A percentile compares a stretch with the other conserved stretches of the same genome.
These are phyloP conservation scores for Hanleya hanleyi DNA, from an alignment of 2,888 invertebrate species.

Conservation along the genomic window DNA sequence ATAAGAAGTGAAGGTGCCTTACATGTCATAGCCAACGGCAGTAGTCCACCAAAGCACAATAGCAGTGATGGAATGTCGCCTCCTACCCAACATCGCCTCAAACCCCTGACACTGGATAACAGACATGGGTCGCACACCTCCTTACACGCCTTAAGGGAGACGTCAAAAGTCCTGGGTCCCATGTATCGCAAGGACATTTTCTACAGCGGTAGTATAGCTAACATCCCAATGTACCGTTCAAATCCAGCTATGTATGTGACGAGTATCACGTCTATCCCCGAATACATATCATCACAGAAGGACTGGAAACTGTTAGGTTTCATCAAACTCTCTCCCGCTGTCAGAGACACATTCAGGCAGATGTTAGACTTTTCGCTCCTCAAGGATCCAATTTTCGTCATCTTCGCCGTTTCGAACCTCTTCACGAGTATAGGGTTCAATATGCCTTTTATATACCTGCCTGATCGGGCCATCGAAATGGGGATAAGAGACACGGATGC, in stretches of 20 bases:
- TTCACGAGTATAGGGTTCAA: constrained; percentile 94
- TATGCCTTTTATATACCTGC: constrained; percentile 93
- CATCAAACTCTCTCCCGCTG: constrained; percentile 43
- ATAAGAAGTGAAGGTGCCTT: constrained; percentile 11
- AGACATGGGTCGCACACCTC: neutral
- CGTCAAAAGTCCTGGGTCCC: constrained; percentile 75
- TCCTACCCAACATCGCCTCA: neutral
- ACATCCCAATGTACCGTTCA: constrained; percentile 74
- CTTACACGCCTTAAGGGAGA: neutral
- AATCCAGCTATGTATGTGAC: constrained; percentile 69
- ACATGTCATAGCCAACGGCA: neutral
- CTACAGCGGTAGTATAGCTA: constrained; percentile 85
- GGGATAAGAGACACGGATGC: constrained; percentile 73
- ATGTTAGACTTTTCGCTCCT: constrained; percentile 92
- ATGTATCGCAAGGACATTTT: constrained; percentile 91
- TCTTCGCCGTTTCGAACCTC: constrained; percentile 91
- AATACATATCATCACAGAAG: constrained; percentile 38
- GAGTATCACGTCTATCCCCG: constrained; percentile 67
- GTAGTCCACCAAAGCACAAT: neutral
- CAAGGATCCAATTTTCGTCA: constrained; percentile 88
- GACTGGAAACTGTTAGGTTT: constrained; percentile 60
- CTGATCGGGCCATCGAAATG: constrained; percentile 78
- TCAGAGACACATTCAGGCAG: constrained; percentile 62
- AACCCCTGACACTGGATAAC: neutral
- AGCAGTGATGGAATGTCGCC: neutral